A percentile compares a stretch with the other conserved stretches of the same genome.
Conservation (phyloP, 2,797 vertebrate species). For the Anomalospiza imberbis region DNA sequence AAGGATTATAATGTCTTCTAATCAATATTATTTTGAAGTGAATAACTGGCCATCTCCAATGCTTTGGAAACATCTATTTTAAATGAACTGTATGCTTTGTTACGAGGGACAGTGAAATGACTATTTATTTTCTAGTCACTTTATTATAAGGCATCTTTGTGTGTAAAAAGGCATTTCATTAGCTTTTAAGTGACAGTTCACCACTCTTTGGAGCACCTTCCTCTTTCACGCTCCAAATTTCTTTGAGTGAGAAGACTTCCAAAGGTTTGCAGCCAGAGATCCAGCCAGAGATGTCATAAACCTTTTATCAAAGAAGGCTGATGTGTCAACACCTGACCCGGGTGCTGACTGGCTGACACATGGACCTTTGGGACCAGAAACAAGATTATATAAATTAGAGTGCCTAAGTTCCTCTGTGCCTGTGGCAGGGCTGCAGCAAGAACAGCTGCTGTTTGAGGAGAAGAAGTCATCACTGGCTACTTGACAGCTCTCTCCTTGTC, state of each 20-base stretch:
- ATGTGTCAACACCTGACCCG: neutral
- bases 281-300: neutral
- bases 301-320: neutral
- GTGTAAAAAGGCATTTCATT: neutral
- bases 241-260: neutral
- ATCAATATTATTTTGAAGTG: conserved; percentile 10
- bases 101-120: neutral
- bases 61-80: neutral
- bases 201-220: neutral
- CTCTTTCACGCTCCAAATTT: neutral
- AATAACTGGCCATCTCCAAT: neutral
- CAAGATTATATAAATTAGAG: neutral
- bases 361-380: neutral
- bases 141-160: neutral
- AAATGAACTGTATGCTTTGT: neutral
- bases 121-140: neutral
- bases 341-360: neutral
- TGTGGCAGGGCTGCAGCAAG: neutral
- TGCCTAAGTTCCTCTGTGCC: neutral
- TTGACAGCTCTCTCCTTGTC: neutral
- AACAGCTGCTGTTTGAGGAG: neutral
- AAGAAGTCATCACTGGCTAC: neutral
- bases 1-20: conserved; percentile 7
- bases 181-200: neutral
- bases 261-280: neutral